These are phyloP conservation scores for Alexandromys oeconomus DNA, from an alignment of 2,797 vertebrate species.

Conservation along the genomic window DNA sequence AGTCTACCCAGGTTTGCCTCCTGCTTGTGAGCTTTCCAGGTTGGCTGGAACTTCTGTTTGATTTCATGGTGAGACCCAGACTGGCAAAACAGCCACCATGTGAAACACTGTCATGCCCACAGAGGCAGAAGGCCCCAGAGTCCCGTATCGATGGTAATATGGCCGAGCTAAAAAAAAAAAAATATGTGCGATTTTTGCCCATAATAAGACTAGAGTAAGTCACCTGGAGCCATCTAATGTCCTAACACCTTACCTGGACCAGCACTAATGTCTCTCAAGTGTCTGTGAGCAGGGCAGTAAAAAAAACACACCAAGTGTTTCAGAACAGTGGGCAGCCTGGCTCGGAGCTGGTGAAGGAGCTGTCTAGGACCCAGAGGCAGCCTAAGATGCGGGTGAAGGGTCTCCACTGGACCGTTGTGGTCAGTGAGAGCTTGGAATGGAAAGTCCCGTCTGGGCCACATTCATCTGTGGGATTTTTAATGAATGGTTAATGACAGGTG, in stretches of 20 bases:
- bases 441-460: neutral
- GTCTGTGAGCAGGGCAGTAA: accelerated
- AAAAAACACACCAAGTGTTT: accelerated
- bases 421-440: neutral
- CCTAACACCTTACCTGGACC: neutral
- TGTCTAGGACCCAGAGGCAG: neutral
- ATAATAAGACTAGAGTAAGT: neutral
- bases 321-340: neutral
- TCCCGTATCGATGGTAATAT: neutral
- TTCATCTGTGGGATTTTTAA: neutral
- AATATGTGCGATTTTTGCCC: neutral
- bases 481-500: neutral
- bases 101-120: neutral
- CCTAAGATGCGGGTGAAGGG: neutral
- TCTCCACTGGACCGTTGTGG: neutral
- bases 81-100: accelerated
- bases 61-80: neutral
- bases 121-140: neutral
- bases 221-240: neutral
- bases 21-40: neutral
- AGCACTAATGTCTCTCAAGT: neutral
- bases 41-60: neutral
- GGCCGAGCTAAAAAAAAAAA: neutral
- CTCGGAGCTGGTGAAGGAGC: neutral
- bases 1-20: neutral